These are phyloP conservation scores for Myiagra hebetior DNA, from an alignment of 2,113 vertebrate species.

Conservation along the genomic window DNA sequence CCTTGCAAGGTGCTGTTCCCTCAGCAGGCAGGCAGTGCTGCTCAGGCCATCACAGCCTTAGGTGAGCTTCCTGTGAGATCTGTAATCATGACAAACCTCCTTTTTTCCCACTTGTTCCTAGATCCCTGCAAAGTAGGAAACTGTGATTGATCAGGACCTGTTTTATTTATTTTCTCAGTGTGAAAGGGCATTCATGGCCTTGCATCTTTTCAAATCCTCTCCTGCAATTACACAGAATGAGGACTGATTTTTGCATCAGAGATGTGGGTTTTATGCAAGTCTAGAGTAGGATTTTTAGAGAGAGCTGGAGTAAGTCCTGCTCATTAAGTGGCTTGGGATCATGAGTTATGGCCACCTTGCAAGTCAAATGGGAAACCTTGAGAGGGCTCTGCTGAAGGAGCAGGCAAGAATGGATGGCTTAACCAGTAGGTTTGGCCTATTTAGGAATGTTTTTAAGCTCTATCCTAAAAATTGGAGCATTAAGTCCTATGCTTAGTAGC, in stretches of 20 bases:
- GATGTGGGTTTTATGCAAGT: background rate
- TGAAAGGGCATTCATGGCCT: background rate
- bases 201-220: background rate
- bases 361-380: background rate
- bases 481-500: background rate
- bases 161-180: background rate
- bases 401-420: background rate
- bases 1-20: background rate
- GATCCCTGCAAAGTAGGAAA: background rate
- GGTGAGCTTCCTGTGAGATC: background rate
- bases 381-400: background rate
- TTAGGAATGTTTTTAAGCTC: background rate
- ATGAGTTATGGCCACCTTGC: background rate
- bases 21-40: background rate
- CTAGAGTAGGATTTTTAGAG: background rate
- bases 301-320: background rate
- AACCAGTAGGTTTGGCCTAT: background rate
- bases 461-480: background rate
- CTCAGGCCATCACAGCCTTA: background rate
- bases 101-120: background rate
- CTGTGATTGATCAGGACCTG: background rate
- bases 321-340: background rate
- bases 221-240: background rate
- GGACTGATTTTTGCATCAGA: background rate
- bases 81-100: background rate